Evolutionary conservation across 2,888 invertebrate species (phyloP).

Genomic region (Hartigia nigra): DNA sequence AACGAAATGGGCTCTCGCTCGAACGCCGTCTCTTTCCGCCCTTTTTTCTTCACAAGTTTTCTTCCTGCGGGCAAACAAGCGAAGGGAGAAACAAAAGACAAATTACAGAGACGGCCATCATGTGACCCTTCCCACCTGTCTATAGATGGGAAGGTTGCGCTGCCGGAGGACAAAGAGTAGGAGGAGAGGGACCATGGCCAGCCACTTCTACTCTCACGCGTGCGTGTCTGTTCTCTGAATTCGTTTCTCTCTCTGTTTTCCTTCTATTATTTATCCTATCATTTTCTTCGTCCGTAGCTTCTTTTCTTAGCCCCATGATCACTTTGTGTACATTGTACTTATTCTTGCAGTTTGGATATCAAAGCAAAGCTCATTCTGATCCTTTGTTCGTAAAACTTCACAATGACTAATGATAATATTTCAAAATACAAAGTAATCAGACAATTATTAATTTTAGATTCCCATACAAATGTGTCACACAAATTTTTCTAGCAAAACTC

Average conservation of each 20-base stretch:
- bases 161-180: not conserved
- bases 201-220: slow-evolving; percentile 2
- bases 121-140: slow-evolving; percentile 62
- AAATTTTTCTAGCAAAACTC: not conserved
- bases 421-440: not conserved
- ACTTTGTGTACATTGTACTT: not conserved
- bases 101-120: slow-evolving; percentile 61
- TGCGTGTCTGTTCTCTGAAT: not conserved
- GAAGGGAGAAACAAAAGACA: slow-evolving; percentile 59
- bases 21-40: slow-evolving; percentile 52
- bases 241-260: not conserved
- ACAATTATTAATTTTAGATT: not conserved
- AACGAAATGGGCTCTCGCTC: slow-evolving; percentile 14
- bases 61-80: slow-evolving; percentile 46
- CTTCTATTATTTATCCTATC: not conserved
- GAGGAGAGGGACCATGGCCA: slow-evolving; percentile 10
- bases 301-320: not conserved
- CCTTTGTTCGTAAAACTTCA: not conserved
- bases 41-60: slow-evolving; percentile 59
- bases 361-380: not conserved
- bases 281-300: not conserved
- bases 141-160: slow-evolving; percentile 24
- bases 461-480: not conserved
- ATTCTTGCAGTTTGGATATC: not conserved
- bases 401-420: not conserved